A percentile compares a stretch with the other conserved stretches of the same genome.
phyloP scores from a whole-genome alignment of 92 coral and sea anemone genomes.

The Siderastrea radians region DNA sequence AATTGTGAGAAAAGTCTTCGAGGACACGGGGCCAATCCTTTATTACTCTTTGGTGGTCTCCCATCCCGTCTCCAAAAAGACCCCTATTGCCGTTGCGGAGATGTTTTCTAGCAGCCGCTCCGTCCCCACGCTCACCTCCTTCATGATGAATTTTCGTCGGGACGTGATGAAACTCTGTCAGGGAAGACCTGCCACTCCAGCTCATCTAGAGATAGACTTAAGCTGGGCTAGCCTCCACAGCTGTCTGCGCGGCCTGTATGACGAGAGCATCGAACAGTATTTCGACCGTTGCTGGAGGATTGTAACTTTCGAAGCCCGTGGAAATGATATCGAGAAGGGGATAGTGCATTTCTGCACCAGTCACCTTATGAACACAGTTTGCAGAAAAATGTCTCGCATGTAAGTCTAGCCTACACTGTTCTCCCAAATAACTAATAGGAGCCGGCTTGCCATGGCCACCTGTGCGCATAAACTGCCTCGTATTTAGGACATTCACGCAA shows the following conservation, averaged over 20 bases:
- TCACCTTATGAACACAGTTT: neutral
- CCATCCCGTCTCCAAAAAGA: neutral
- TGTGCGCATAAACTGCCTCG: too few relatives aligned
- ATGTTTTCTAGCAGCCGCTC: neutral
- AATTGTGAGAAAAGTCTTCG: neutral
- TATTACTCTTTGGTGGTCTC: conserved; percentile 4
- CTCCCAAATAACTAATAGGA: too few relatives aligned
- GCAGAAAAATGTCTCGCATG: neutral
- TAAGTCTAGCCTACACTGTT: neutral
- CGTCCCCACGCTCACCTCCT: neutral
- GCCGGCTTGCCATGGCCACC: too few relatives aligned
- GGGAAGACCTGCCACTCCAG: neutral
- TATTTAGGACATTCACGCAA: too few relatives aligned
- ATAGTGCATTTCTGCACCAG: neutral
- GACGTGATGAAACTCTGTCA: too few relatives aligned
- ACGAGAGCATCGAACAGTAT: neutral
- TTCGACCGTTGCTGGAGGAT: neutral
- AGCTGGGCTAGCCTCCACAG: neutral
- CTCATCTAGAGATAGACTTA: neutral
- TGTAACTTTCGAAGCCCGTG: neutral
- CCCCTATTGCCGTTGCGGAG: neutral
- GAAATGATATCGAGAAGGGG: neutral
- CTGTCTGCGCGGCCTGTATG: neutral
- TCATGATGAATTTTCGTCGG: neutral
- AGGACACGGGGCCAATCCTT: neutral